Evolutionary conservation across 2,797 vertebrate species (phyloP).

Genomic region (Danio jaintianensis): DNA sequence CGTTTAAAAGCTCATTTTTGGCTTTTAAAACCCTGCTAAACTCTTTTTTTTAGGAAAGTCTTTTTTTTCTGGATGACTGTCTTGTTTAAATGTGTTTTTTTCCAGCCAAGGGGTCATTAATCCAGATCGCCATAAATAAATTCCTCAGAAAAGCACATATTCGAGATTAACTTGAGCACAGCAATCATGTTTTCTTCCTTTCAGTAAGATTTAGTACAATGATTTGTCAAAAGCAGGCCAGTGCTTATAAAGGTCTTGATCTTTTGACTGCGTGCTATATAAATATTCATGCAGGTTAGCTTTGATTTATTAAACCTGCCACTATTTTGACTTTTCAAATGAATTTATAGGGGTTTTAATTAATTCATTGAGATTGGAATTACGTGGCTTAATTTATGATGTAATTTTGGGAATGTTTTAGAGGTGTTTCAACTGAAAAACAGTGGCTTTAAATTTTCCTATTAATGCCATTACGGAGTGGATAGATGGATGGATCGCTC

Average conservation of each 20-base stretch:
- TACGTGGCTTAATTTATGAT: not conserved
- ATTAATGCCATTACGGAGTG: no score
- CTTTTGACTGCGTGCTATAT: not conserved
- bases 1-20: not conserved
- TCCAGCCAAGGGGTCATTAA: not conserved
- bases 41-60: not conserved
- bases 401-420: not conserved
- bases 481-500: not conserved
- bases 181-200: not conserved
- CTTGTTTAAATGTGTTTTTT: not conserved
- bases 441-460: not conserved
- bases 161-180: not conserved
- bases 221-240: not conserved
- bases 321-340: not conserved
- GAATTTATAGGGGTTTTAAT: conserved; percentile 1
- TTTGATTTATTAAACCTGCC: not conserved
- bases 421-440: not conserved
- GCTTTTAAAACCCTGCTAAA: not conserved
- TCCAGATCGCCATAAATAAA: not conserved
- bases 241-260: conserved; percentile 8
- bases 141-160: not conserved
- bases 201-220: not conserved
- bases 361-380: not conserved
- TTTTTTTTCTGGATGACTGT: not conserved
- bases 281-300: not conserved